Evolutionary conservation across 2,797 vertebrate genomes (phyloP), one percentile per base, ranked within the genome.

Genomic region (Scyliorhinus canicula): DNA sequence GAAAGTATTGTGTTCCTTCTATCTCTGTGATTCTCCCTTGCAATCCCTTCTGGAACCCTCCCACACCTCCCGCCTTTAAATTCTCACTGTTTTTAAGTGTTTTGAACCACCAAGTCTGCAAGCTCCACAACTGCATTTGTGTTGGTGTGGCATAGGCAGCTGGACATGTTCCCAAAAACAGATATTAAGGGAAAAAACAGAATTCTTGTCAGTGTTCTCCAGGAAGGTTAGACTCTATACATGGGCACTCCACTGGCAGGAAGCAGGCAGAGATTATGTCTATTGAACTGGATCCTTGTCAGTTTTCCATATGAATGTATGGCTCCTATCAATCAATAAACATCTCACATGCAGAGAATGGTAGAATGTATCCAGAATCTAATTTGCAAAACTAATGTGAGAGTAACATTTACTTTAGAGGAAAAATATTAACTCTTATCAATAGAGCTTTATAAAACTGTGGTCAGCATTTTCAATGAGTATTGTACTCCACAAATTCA

Each of bases 141-240:
- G 65, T 44, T 52, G 14, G 24, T 31, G 67, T 71, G 40, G 24
- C 12, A 65, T 63, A 26, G 21, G 7, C 21, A 91, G 57, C 57
- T 91, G 88, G 40, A 28, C n/a, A 44, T 7, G 65, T 91, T 60
- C 60, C n/a, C 60, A 91, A 91, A 91, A 8, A 26, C 88, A 91
- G n/a, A 65, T 91, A 57, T 65, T 40, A 16, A 57, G 11, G n/a
- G n/a, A 63, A 40, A 91, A 91, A 91, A 63, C 88, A 91, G 57
- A 91, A 91, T 91, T 91, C 88, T 91, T 65, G 57, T 91, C 88
- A 91, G 88, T 91, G 88, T 63, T 91, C 60, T 91, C 88, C n/a
- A 63, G 88, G n/a, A 91, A 91, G n/a, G 88, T 65, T 44, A 65
- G 19, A n/a, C 40, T 63, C 40, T 24, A 0, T 11, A 44, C 40